Evolutionary conservation across 2,113 vertebrate genomes (phyloP).

Genomic region (Tiliqua scincoides): DNA sequence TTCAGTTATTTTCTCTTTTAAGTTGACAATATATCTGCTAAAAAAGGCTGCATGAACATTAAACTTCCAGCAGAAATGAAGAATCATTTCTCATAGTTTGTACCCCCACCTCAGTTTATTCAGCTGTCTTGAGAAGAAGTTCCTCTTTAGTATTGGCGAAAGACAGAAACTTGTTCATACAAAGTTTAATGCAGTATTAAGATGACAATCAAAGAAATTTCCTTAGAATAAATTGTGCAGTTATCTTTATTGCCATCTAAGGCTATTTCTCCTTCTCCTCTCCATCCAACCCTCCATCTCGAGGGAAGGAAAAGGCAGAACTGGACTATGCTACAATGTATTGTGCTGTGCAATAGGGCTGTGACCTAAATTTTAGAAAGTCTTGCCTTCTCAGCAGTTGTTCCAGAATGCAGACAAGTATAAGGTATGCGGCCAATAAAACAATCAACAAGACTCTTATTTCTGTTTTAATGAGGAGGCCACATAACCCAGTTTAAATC

Average conservation of each 20-base stretch:
- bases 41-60: neutral
- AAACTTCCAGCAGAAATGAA: neutral
- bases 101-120: no score
- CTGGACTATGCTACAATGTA: conserved; percentile 8
- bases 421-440: conserved; percentile 18
- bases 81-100: neutral
- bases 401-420: conserved; percentile 17
- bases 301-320: neutral
- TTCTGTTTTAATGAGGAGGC: neutral
- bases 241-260: neutral
- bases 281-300: neutral
- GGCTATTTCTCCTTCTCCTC: no score
- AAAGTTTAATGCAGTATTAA: no score
- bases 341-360: no score
- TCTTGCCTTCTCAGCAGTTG: conserved; percentile 16
- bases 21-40: neutral
- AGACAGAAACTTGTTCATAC: no score
- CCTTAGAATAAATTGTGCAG: neutral
- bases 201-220: no score
- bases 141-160: no score
- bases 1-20: neutral
- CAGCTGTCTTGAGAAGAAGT: no score
- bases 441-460: neutral
- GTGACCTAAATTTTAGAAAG: conserved; percentile 19
- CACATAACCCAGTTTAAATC: neutral